Evolutionary conservation across 2,797 vertebrate genomes (phyloP).

Genomic region (Gouania willdenowi): DNA sequence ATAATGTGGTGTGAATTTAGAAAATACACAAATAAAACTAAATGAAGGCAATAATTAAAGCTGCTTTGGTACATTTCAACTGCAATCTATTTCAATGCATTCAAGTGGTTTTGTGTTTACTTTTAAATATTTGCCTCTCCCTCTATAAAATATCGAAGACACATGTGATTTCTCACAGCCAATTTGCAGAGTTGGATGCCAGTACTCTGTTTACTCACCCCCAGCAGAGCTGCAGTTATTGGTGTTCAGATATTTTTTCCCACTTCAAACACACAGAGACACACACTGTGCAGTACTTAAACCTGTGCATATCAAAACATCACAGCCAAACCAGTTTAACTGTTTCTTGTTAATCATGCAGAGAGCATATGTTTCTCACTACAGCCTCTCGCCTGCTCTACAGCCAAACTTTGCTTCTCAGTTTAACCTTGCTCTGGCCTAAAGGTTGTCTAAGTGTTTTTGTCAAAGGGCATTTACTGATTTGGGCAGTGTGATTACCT

Average conservation of each 20-base stretch:
- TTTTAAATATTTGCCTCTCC: too few relatives aligned
- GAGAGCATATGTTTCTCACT: slow-evolving; percentile 36
- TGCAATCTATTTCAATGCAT: too few relatives aligned
- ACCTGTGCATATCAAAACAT: slow-evolving; percentile 6
- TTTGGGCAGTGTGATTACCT: slow-evolving; percentile 37
- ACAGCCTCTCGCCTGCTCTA: slow-evolving; percentile 1
- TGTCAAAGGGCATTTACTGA: slow-evolving; percentile 36
- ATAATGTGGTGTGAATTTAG: too few relatives aligned
- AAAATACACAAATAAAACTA: too few relatives aligned
- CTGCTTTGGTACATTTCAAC: too few relatives aligned
- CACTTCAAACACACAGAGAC: not conserved
- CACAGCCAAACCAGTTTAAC: slow-evolving; percentile 38
- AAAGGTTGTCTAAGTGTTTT: slow-evolving; percentile 30
- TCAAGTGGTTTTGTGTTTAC: too few relatives aligned
- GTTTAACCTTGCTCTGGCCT: slow-evolving; percentile 41
- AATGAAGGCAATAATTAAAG: too few relatives aligned
- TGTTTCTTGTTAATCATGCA: slow-evolving; percentile 14
- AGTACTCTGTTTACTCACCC: too few relatives aligned
- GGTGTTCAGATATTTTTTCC: not conserved
- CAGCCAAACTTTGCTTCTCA: slow-evolving; percentile 43
- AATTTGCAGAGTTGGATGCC: too few relatives aligned
- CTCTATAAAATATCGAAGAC: too few relatives aligned
- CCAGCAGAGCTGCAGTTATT: too few relatives aligned
- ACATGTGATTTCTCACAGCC: not conserved
- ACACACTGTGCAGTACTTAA: not conserved